Percentiles rank a stretch among this genome's conserved stretches.
phyloP scores from a whole-genome alignment of 2,888 invertebrate genomes.

The Netelia melanura region DNA sequence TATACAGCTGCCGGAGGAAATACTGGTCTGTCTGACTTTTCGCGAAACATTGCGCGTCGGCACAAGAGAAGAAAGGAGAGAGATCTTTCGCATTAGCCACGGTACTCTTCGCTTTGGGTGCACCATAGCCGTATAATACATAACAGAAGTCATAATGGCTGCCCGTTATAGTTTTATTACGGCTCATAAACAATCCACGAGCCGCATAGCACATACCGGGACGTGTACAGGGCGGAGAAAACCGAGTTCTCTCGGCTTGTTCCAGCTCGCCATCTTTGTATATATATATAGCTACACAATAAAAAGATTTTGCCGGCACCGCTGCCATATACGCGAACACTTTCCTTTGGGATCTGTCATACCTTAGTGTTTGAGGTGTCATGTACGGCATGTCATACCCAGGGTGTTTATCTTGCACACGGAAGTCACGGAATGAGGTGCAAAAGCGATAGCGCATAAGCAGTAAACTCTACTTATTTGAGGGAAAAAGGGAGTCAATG shows the following conservation, averaged over 20 bases:
- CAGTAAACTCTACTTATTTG: too few species aligned
- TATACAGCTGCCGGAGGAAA: slow-evolving; percentile 45
- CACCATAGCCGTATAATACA: slow-evolving; percentile 47
- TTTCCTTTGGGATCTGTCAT: too few species aligned
- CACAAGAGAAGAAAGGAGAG: slow-evolving; percentile 11
- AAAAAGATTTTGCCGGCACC: too few species aligned
- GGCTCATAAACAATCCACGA: slow-evolving; percentile 77
- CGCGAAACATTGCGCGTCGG: slow-evolving; percentile 32
- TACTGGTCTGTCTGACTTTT: slow-evolving; percentile 46
- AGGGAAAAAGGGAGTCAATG: too few species aligned
- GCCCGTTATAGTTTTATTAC: slow-evolving; percentile 80
- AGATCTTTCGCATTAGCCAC: slow-evolving; percentile 55
- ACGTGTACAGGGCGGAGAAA: slow-evolving; percentile 47
- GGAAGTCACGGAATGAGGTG: too few species aligned
- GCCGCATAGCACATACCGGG: slow-evolving; percentile 28
- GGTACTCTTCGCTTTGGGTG: slow-evolving; percentile 34
- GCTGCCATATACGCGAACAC: too few species aligned
- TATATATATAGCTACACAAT: too few species aligned
- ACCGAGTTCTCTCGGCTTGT: slow-evolving; percentile 37
- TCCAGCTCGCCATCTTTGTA: slow-evolving; percentile 66
- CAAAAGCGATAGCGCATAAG: too few species aligned
- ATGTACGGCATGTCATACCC: too few species aligned
- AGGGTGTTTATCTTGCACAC: too few species aligned
- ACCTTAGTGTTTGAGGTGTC: too few species aligned
- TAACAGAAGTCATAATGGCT: slow-evolving; percentile 67